Base-by-base conservation (phyloP, 2,797 vertebrate genomes). In the Pampus argenteus region DNA sequence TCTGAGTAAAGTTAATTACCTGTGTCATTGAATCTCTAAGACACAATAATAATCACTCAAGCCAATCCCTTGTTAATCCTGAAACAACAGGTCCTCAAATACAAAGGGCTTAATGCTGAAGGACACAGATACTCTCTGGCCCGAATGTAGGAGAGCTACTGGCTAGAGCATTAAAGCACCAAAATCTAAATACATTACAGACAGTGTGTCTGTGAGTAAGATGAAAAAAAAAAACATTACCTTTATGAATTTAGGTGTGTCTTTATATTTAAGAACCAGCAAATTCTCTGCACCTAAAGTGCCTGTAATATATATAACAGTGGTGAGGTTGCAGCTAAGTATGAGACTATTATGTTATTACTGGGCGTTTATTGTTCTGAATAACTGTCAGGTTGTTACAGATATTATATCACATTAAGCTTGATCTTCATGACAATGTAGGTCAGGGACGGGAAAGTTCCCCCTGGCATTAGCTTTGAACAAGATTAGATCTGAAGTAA, bases 1-100 rank as follows among this genome's bases (percentile, higher is more conserved):
- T 80, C 38, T 68, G 22, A 76, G 9, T 74, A 26, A 52, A 58
- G 67, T 60, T 88, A 83, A 86, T 81, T 59, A 81, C 48, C 74
- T 36, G 52, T 88, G 81, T 78, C 81, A 84, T 31, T 82, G 68
- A 83, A 81, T 51, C 78, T 63, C 55, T 85, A 6, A 83, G 72
- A 83, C 79, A 84, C 67, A 71, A 65, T 72, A 73, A 78, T 91
- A 86, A 89, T 87, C 79, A 84, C 74, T 81, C 52, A 74, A 63
- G 59, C 45, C 83, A 83, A 90, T 91, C 88, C 86, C 63, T 52
- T 67, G 58, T 59, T 93, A 93, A 93, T 93, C 90, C 87, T 88
- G 45, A 80, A 67, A 80, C 85, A 88, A 84, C 78, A 81, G 74
- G 63, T 85, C 62, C 45, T 85, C 58, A 59, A 56, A 65, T 72